Base-by-base conservation (phyloP, 2,888 invertebrate genomes). In the Tipula confusa region DNA sequence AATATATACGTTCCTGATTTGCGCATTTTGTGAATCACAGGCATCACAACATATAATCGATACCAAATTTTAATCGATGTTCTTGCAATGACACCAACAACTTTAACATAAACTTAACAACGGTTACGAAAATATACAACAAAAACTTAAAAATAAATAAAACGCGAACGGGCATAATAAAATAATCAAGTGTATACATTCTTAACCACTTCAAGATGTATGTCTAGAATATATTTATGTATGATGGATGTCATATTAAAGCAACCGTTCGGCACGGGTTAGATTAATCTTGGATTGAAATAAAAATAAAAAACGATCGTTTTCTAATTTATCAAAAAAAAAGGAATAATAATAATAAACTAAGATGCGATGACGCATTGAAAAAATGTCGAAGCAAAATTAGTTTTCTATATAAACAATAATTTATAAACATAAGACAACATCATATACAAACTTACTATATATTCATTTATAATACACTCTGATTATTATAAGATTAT, bases 401-500 rank as follows among this genome's bases (percentile, higher is more conserved):
- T 24, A 24, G 64, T 24, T 64, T 64, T 64, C 64, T 64, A 24
- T 64, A 64, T 24, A 24, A 11, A 33, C 33, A 33, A 33, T 33
- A 33, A n/a, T 11, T 3, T 4, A 15, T n/a, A 9, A 15, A 15
- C 9, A 24, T 64, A 64, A 64, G 24, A 64, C 64, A 64, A 64
- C 64, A n/a, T n/a, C n/a, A n/a, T n/a, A n/a, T n/a, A 64, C 24
- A 24, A 43, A 43, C n/a, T 9, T 36, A 36, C 1, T 36, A 36
- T 5, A 36, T n/a, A 33, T 33, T 11, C 33, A 33, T 43, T 15
- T 43, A 43, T 6, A n/a, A 43, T 24, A 64, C 64, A 64, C 64
- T 24, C 64, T 64, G 64, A 64, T 64, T 64, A 64, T 64, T 64
- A 64, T 11, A 64, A 64, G 64, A 64, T 64, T 64, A 64, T 64